Conservation (phyloP, 2,888 invertebrate species). For the Brachynemurus nebulosus region DNA sequence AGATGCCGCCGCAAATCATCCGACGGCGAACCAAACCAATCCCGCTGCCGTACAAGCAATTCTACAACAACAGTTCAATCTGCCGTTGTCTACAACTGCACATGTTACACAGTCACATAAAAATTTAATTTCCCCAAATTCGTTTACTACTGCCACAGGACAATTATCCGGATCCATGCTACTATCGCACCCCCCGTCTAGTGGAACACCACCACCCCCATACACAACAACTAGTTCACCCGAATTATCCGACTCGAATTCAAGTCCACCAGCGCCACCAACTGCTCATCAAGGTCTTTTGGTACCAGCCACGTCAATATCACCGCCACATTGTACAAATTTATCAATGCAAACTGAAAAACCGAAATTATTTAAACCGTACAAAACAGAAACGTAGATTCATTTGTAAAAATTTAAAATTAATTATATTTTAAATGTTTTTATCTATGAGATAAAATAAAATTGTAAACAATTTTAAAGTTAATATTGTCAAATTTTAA, state of each 20-base stretch:
- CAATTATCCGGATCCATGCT: not conserved
- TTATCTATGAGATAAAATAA: too few species aligned
- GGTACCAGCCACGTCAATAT: slow-evolving; percentile 24
- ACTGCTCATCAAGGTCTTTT: slow-evolving; percentile 24
- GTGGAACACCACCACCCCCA: not conserved
- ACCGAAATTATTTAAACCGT: slow-evolving; percentile 63
- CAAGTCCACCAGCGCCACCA: slow-evolving; percentile 26
- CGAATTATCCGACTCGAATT: slow-evolving; percentile 27
- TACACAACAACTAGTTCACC: slow-evolving; percentile 22
- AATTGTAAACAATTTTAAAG: too few species aligned
- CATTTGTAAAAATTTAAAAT: too few species aligned
- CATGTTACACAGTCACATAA: slow-evolving; percentile 14
- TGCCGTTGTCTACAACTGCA: slow-evolving; percentile 11
- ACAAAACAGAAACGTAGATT: slow-evolving; percentile 43
- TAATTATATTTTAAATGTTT: too few species aligned
- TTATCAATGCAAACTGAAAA: slow-evolving; percentile 30
- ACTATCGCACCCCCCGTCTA: not conserved
- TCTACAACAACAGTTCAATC: slow-evolving; percentile 5
- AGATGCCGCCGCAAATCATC: slow-evolving; percentile 30
- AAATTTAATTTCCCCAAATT: not conserved
- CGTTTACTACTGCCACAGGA: not conserved
- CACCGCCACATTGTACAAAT: slow-evolving; percentile 22
- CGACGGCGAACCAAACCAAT: slow-evolving; percentile 20
- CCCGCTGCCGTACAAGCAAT: not conserved
- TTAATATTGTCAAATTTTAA: too few species aligned